Evolutionary conservation across 2,888 invertebrate genomes (phyloP).

Genomic region (Harpagoxenus sublaevis): DNA sequence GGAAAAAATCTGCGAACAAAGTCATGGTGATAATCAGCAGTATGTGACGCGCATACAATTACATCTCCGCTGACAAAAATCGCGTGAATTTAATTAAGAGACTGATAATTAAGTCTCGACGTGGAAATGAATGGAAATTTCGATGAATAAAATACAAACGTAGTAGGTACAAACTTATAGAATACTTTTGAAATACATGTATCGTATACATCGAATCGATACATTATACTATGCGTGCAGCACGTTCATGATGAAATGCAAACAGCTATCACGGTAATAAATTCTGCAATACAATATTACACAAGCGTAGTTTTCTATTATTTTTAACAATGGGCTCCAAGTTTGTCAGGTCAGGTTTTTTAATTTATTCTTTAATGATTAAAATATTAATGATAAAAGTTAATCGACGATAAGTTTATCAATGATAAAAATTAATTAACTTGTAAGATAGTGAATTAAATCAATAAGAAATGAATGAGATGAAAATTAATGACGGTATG

Average conservation of each 20-base stretch:
- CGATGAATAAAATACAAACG: not conserved
- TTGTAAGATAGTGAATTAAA: not conserved
- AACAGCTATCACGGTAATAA: conserved; percentile 23
- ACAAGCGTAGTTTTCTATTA: conserved; percentile 28
- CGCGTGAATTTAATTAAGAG: conserved; percentile 23
- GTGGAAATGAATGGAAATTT: conserved; percentile 11
- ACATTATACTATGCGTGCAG: conserved; percentile 32
- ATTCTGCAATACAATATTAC: conserved; percentile 19
- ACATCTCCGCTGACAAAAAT: not conserved
- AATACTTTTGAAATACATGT: not conserved
- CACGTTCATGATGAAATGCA: not conserved
- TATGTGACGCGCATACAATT: conserved; percentile 24
- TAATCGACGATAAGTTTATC: not conserved
- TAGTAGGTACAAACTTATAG: not conserved
- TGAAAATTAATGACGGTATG: not conserved
- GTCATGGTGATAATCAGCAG: conserved; percentile 7
- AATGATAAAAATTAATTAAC: not conserved
- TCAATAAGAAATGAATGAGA: not conserved
- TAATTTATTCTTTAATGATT: not conserved
- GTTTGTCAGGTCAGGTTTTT: conserved; percentile 11
- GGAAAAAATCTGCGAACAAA: conserved; percentile 7
- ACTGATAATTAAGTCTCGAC: not conserved
- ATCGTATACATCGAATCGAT: not conserved
- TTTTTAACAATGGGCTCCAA: conserved; percentile 28
- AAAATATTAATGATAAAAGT: not conserved